Base-by-base conservation (phyloP, 2,113 vertebrate genomes). In the Dryoscopus gambensis region DNA sequence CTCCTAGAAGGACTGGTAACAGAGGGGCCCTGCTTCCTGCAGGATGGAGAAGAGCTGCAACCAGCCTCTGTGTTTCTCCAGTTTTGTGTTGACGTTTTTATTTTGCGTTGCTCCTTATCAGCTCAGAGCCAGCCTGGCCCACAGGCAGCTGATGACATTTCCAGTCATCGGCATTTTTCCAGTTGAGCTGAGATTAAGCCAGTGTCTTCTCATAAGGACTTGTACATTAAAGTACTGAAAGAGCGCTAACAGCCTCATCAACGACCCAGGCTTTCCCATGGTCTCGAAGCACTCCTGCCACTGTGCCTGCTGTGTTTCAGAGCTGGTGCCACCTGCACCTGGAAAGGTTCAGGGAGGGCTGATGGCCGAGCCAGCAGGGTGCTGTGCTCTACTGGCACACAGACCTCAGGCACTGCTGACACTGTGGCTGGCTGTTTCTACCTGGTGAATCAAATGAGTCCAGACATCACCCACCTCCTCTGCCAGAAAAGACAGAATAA, bases 11-110 rank as follows among this genome's bases (percentile, higher is more conserved):
- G 6, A n/a, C n/a, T 69, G 28, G 46, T 60, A 92, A 82, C 42
- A 65, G 75, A 81, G 46, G 4, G 6, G 4, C 47, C 42, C 18
- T 19, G 15, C 52, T 67, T 89, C 55, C 42, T 59, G 40, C 11
- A 42, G 42, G 80, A 87, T 33, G 37, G 84, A 91, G 65, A 71
- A 53, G 57, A 83, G 40, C 37, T 76, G 85, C 82, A 83, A 91
- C 53, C 46, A 69, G 31, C 31, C 46, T 39, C 90, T 27, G 13
- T 64, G 37, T 37, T 94, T 76, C 74, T 82, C 81, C 67, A 82
- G 37, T 71, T 94, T 68, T 56, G 65, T 71, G 90, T 28, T 97
- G 96, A 96, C 94, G 91, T 96, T 97, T 95, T 88, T 90, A 77
- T 93, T 93, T 67, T 28, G 33, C 2, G 0, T 83, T 90, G 71